Percentiles rank a stretch among this genome's conserved stretches.
Evolutionary conservation across 2,797 vertebrate species (phyloP).

Genomic region (Cossypha niveicapilla): DNA sequence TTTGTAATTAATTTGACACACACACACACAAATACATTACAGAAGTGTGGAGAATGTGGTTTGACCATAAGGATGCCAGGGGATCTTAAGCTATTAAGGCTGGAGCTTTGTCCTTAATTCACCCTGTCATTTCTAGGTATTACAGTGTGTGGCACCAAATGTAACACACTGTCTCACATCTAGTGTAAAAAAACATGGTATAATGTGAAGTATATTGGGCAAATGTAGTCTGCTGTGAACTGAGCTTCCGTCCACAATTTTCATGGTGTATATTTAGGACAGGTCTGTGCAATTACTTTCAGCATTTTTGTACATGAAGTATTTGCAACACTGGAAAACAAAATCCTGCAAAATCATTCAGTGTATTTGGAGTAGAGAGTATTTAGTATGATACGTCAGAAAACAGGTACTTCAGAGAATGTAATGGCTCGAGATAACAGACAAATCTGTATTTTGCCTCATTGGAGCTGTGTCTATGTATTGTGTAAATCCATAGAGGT

Average conservation of each 20-base stretch:
- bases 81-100: constrained; percentile 30
- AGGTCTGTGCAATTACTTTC: neutral
- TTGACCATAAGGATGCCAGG: constrained; percentile 4
- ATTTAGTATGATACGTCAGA: neutral
- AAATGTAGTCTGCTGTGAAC: neutral
- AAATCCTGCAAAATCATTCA: neutral
- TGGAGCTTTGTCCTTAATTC: constrained; percentile 57
- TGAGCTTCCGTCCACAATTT: neutral
- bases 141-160: neutral
- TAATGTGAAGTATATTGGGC: neutral
- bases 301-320: neutral
- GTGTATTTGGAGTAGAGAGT: neutral
- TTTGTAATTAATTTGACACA: constrained; percentile 13
- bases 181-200: neutral
- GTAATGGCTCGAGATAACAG: neutral
- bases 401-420: neutral
- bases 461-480: neutral
- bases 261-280: neutral
- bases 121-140: constrained; percentile 33
- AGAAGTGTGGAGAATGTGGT: neutral
- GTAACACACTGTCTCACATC: neutral
- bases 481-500: constrained; percentile 14
- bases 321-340: neutral
- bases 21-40: neutral
- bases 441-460: constrained; percentile 22